These are phyloP conservation scores for Conistra vaccinii DNA, from an alignment of 2,888 invertebrate genomes.

Conservation along the genomic window DNA sequence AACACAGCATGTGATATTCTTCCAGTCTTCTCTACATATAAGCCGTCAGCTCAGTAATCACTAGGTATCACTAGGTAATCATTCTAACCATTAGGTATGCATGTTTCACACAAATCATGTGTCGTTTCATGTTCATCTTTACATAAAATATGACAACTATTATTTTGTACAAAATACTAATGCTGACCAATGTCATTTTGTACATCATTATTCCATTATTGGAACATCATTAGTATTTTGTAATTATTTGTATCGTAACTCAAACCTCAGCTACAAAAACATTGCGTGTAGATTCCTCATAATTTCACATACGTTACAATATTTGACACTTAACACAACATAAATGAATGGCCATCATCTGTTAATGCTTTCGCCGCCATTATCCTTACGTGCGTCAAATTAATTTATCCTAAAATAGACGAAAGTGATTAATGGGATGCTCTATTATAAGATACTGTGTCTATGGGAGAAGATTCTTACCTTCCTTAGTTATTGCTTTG, in stretches of 20 bases:
- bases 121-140: too few relatives aligned
- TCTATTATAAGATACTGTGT: conserved; percentile 51
- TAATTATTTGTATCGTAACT: conserved; percentile 20
- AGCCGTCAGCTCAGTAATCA: not conserved
- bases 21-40: not conserved
- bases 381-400: conserved; percentile 60
- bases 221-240: not conserved
- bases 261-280: conserved; percentile 10
- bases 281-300: conserved; percentile 39
- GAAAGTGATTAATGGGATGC: conserved; percentile 51
- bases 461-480: conserved; percentile 16
- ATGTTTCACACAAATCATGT: too few relatives aligned
- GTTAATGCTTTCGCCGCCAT: conserved; percentile 61
- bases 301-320: conserved; percentile 13
- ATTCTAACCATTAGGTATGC: too few relatives aligned
- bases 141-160: too few relatives aligned
- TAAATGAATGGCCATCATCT: conserved; percentile 45
- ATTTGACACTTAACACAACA: conserved; percentile 54
- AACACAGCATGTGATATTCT: not conserved
- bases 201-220: too few relatives aligned
- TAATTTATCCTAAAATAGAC: conserved; percentile 60
- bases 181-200: too few relatives aligned
- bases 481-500: conserved; percentile 9
- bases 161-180: too few relatives aligned
- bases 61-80: too few relatives aligned